Percentiles rank a stretch among this genome's conserved stretches.
Evolutionary conservation across 2,797 vertebrate species (phyloP).

Genomic region (Ctenochaetus hawaiiensis): DNA sequence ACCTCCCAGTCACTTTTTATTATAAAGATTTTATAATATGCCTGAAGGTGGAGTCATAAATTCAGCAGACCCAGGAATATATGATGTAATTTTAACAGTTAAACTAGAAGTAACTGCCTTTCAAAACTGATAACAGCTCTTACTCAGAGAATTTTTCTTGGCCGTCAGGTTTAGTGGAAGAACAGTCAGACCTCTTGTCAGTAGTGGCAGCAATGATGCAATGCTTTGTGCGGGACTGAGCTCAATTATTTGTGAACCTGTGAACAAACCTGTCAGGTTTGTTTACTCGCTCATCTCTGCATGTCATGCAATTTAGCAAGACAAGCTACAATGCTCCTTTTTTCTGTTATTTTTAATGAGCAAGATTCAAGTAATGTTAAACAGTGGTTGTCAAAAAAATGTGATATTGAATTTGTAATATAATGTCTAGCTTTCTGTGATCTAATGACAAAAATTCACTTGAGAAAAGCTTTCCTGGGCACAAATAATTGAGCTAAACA

Average conservation of each 20-base stretch:
- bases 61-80: not conserved
- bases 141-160: not conserved
- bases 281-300: not conserved
- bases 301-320: not conserved
- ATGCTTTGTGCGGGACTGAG: not conserved
- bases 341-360: not conserved
- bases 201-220: not conserved
- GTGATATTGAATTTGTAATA: not conserved
- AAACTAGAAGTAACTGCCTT: not conserved
- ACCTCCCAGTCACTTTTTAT: not conserved
- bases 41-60: not conserved
- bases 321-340: not conserved
- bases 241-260: not conserved
- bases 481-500: not conserved
- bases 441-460: not conserved
- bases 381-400: not conserved
- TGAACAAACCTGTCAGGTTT: conserved; percentile 11
- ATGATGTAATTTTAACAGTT: not conserved
- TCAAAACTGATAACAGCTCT: not conserved
- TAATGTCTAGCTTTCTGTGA: not conserved
- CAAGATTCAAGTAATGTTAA: not conserved
- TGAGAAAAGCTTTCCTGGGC: not conserved
- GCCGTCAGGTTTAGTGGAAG: not conserved
- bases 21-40: not conserved
- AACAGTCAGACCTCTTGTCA: not conserved